Evolutionary conservation across 1,140 invertebrate species (phyloP).

Genomic region (Coptotermes formosanus): DNA sequence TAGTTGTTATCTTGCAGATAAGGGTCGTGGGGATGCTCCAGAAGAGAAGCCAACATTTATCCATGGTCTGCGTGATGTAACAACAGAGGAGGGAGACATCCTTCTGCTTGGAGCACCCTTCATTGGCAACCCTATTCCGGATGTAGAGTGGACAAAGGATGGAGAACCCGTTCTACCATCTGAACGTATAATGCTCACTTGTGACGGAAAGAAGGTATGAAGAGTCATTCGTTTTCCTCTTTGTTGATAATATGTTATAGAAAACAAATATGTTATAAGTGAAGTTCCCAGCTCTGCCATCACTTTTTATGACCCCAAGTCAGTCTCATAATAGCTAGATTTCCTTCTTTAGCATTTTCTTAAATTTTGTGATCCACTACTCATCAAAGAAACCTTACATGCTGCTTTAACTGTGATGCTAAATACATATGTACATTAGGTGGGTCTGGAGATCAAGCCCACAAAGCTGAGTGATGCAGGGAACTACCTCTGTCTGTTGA

Average conservation of each 20-base stretch:
- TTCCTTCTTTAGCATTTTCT: background rate
- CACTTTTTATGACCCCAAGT: too few species aligned
- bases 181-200: constrained; percentile 67
- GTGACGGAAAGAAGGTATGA: constrained; percentile 68
- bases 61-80: constrained; percentile 68
- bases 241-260: too few species aligned
- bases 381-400: background rate
- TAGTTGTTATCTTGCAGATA: constrained; percentile 46
- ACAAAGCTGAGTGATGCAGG: constrained; percentile 72
- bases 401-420: background rate
- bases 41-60: constrained; percentile 75
- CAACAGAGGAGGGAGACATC: constrained; percentile 74
- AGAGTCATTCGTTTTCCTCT: too few species aligned
- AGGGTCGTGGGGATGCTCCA: constrained; percentile 57
- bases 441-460: constrained; percentile 73
- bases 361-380: background rate
- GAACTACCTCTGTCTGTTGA: constrained; percentile 68
- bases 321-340: background rate
- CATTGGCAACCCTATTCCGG: constrained; percentile 83
- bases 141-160: constrained; percentile 81
- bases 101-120: constrained; percentile 66
- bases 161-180: constrained; percentile 62
- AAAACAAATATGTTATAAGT: too few species aligned
- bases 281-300: too few species aligned
- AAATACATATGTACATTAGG: constrained; percentile 44